Conservation (phyloP, 2,113 vertebrate species). For the Puma concolor region DNA sequence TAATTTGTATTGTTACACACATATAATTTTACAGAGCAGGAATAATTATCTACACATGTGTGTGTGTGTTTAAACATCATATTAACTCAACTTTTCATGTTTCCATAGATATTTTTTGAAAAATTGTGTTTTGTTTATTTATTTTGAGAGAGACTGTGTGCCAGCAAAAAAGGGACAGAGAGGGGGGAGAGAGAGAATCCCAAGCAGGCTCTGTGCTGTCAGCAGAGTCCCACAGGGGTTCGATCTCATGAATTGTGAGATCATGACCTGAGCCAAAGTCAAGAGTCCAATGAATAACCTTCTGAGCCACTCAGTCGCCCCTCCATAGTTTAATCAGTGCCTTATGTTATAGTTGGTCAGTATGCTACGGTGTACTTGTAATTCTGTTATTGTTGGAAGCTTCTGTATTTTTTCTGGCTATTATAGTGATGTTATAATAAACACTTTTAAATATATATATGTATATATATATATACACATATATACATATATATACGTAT, state of each 20-base stretch:
- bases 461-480: no score
- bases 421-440: background rate
- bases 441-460: background rate
- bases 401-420: background rate
- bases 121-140: no score
- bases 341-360: background rate
- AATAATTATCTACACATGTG: background rate
- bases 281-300: no score
- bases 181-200: no score
- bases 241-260: no score
- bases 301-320: no score
- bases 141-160: no score
- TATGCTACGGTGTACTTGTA: background rate
- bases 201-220: no score
- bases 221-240: no score
- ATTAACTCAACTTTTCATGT: background rate
- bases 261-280: no score
- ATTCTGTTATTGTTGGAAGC: background rate
- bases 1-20: background rate
- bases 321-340: background rate
- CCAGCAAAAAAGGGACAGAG: no score
- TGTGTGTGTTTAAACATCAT: background rate
- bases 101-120: background rate
- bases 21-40: slow-evolving; percentile 22
- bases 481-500: background rate